Evolutionary conservation across 2,113 vertebrate genomes (phyloP), one percentile per base, ranked within the genome.

Genomic region (Pituophis catenifer): DNA sequence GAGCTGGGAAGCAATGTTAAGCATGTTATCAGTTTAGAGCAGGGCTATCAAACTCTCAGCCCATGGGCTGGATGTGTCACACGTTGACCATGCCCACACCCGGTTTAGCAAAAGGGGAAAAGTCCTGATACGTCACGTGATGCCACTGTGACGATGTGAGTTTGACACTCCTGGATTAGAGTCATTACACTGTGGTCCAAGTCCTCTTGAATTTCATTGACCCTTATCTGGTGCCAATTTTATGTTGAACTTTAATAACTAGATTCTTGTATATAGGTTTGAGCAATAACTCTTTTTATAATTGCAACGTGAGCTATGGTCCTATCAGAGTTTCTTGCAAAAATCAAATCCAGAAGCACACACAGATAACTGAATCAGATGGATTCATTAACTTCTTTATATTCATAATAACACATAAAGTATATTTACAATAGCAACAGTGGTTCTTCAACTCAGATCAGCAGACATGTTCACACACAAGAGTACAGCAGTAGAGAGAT

Each of bases 131-230:
- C 1, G 1, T 57, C 55, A 57, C 3, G 17, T 59, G 58, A 59
- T 9, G 8, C 58, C 8, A 3, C 23, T 0, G 2, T 26, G 8
- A 57, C 0, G 0, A 3, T 0, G 3, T 26, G 58, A 59, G 3
- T 10, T 59, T 59, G 8, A 59, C 8, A 59, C 8, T 8, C 1
- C 11, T 29, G 11, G 11, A 13, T 65, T 65, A 65, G 62, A 29
- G 62, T 29, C 4, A 65, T 65, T 65, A n/a, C 5, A 15, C 2
- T 70, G 29, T 0, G 1, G 1, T n/a, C 62, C 29, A 70, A 2
- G 29, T 70, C 29, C 5, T 70, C 12, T 70, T 70, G 29, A 70
- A 70, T n/a, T 70, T 29, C 12, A n/a, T 70, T 70, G 10, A 70
- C 26, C 29, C 62, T 70, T 70, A 70, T n/a, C 12, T 70, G 26